phyloP scores from a whole-genome alignment of 2,113 vertebrate species.

The Typhlomys cinereus region DNA sequence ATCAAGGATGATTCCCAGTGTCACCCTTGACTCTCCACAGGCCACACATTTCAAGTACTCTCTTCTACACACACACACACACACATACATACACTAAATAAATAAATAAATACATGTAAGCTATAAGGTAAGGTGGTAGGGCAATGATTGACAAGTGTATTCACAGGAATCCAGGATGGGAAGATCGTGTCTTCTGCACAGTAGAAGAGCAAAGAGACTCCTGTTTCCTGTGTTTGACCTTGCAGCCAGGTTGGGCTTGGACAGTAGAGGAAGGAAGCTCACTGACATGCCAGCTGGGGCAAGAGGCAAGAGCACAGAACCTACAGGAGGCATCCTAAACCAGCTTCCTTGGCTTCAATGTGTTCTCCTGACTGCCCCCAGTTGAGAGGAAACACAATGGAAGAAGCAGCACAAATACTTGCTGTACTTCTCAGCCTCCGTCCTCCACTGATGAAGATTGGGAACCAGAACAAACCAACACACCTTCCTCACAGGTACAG shows the following conservation, averaged over 20 bases:
- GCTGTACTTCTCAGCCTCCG: accelerated
- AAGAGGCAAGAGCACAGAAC: background rate
- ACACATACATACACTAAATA: no score
- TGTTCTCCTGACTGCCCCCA: background rate
- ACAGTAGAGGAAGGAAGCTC: no score
- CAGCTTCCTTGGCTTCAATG: background rate
- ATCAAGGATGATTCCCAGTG: no score
- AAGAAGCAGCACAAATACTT: background rate
- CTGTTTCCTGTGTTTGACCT: no score
- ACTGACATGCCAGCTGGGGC: no score
- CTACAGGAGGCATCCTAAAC: background rate
- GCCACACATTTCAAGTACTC: no score
- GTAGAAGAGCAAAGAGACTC: accelerated
- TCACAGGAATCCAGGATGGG: background rate
- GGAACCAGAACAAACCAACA: background rate
- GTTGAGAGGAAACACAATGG: background rate
- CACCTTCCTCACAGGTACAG: background rate
- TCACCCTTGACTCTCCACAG: no score
- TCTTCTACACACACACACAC: no score
- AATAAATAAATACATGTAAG: background rate
- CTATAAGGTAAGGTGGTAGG: background rate
- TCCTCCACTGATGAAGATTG: background rate
- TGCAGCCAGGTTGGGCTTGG: background rate
- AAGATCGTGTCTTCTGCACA: background rate
- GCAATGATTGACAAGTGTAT: background rate